Base-by-base conservation (phyloP, 2,888 invertebrate species). In the Hartigia nigra region DNA sequence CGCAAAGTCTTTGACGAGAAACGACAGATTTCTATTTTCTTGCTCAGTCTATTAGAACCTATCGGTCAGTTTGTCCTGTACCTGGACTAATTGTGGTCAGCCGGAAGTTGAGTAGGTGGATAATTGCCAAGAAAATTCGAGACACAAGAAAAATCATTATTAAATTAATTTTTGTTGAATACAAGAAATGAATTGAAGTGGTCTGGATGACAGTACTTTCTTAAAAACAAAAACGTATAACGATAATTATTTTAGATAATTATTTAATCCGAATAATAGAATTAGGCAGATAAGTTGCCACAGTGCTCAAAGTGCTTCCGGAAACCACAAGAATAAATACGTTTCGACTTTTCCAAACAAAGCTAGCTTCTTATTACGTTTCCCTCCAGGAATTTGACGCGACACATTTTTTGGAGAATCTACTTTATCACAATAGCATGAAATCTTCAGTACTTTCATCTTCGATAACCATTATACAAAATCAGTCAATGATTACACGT, bases 1-100 rank as follows among this genome's bases (percentile, higher is more conserved):
- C 70, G 69, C 72, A 39, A 78, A 75, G 78, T 78, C 70, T 75
- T 31, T 39, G 32, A 12, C 34, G 32, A 34, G 69, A 76, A 76
- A 23, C 32, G 31, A 12, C 35, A 76, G 76, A 78, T 76, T 78
- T 78, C 78, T 78, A 78, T 78, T 78, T 78, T 78, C n/a, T 75
- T 78, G 74, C 23, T 34, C 74, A 32, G 74, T 75, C 69, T 72
- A 72, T 32, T 31, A 69, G 74, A 78, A 78, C 31, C 37, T 70
- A 36, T 3, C 37, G 76, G 75, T 23, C 75, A 36, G 34, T 69
- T 75, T 69, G 23, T 31, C 39, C 5, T 39, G 39, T 23, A 14
- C 39, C 5, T 5, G 39, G 39, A 23, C 39, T 5, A 55, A 23
- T 23, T 55, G 39, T 55, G 39, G 39, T 55, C 55, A 23, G 55